phyloP scores from a whole-genome alignment of 2,797 vertebrate genomes.

The Sebastes diploproa region DNA sequence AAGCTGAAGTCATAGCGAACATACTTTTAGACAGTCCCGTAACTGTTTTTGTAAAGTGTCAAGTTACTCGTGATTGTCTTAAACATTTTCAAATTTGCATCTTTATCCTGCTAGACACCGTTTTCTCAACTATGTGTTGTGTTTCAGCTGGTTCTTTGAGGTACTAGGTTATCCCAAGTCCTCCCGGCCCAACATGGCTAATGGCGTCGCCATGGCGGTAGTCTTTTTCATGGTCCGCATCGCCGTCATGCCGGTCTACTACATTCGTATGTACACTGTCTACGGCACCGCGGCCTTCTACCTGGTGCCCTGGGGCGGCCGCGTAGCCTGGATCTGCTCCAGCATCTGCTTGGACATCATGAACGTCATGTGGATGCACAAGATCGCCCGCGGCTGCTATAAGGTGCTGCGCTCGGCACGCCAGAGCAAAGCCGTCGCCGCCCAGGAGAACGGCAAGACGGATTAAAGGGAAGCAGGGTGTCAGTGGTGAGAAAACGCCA shows the following conservation, averaged over 20 bases:
- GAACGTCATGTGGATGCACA: constrained; percentile 99
- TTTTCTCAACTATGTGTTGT: constrained; percentile 49
- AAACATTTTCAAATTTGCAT: not conserved
- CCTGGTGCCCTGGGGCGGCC: constrained; percentile 86
- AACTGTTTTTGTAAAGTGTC: not conserved
- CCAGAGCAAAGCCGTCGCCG: constrained; percentile 73
- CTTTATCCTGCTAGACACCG: not conserved
- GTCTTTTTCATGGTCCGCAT: constrained; percentile 96
- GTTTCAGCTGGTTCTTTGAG: constrained; percentile 98
- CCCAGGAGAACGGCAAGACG: constrained; percentile 91
- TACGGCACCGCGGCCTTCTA: constrained; percentile 92
- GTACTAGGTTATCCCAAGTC: constrained; percentile 92
- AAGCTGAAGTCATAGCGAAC: not conserved
- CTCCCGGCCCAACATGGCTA: constrained; percentile 91
- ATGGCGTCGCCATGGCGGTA: constrained; percentile 93
- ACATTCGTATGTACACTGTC: constrained; percentile 86
- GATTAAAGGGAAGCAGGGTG: constrained; percentile 75
- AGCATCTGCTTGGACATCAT: constrained; percentile 94
- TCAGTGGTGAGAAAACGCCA: constrained; percentile 13
- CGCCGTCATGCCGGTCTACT: constrained; percentile 91
- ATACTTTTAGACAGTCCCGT: not conserved
- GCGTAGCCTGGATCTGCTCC: constrained; percentile 90
- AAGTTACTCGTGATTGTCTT: not conserved
- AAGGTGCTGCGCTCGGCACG: constrained; percentile 87
- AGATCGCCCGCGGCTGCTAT: constrained; percentile 94